These are phyloP conservation scores for Zaprionus obscuricornis DNA, from an alignment of 2,888 invertebrate genomes.

Conservation along the genomic window DNA sequence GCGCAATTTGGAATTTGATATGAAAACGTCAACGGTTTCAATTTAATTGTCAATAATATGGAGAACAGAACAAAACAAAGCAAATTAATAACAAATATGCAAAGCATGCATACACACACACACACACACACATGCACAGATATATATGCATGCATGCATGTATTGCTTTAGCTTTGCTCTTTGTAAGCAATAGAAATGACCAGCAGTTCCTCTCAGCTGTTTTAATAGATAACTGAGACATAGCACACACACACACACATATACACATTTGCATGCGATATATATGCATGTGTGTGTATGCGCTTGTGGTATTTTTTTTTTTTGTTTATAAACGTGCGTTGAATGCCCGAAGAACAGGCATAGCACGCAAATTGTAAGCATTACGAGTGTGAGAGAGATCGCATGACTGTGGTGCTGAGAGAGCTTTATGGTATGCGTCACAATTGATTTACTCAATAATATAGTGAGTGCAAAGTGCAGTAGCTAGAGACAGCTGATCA, in stretches of 20 bases:
- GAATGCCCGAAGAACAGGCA: slow-evolving; percentile 15
- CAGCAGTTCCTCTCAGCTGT: slow-evolving; percentile 28
- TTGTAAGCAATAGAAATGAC: too few relatives aligned
- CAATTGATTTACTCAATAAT: too few relatives aligned
- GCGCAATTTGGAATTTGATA: too few relatives aligned
- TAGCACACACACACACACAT: neutral
- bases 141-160: too few relatives aligned
- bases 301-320: neutral
- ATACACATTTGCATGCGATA: neutral
- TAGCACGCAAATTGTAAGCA: neutral
- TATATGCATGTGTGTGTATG: neutral
- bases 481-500: too few relatives aligned
- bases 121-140: too few relatives aligned
- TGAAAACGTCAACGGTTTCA: too few relatives aligned
- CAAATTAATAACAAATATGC: slow-evolving; percentile 1
- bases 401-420: neutral
- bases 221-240: slow-evolving; percentile 19
- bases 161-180: too few relatives aligned
- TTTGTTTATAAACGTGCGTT: slow-evolving; percentile 35
- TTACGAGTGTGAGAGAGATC: neutral
- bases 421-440: slow-evolving; percentile 26
- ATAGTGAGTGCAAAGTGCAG: too few relatives aligned
- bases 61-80: too few relatives aligned
- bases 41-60: too few relatives aligned
- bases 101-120: slow-evolving; percentile 7